phyloP scores from a whole-genome alignment of 2,888 invertebrate genomes.

The Hyles lineata region DNA sequence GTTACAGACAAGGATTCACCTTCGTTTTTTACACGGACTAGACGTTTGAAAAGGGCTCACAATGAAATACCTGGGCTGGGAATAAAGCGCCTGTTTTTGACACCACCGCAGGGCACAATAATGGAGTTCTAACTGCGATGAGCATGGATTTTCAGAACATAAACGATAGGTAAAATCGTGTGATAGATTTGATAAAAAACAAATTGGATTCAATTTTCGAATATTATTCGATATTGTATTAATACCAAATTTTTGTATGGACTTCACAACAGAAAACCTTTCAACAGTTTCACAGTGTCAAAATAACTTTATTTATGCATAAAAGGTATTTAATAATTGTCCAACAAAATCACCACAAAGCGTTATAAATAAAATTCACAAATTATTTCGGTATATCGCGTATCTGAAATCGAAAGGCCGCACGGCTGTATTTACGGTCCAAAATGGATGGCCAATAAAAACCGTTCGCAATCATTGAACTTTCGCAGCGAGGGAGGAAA shows the following conservation, averaged over 20 bases:
- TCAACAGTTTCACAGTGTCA: too few species aligned
- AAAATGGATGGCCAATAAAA: slow-evolving; percentile 5
- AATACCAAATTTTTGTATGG: too few species aligned
- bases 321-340: too few species aligned
- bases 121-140: not conserved
- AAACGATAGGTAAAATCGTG: not conserved
- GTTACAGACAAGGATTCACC: slow-evolving; percentile 8
- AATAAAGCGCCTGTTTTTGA: slow-evolving; percentile 16
- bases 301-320: too few species aligned
- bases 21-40: not conserved
- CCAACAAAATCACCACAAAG: not conserved
- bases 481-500: not conserved
- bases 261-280: too few species aligned
- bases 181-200: too few species aligned
- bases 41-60: not conserved
- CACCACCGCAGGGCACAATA: slow-evolving; percentile 10
- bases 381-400: not conserved
- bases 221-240: too few species aligned
- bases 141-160: not conserved
- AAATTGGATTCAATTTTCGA: too few species aligned
- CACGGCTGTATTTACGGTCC: not conserved
- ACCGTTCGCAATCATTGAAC: not conserved
- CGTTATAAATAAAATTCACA: not conserved
- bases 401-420: not conserved
- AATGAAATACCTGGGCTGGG: not conserved